Percentiles rank a stretch among this genome's conserved stretches.
These are phyloP conservation scores for Porites divaricata DNA, from an alignment of 92 coral and sea anemone genomes.

Conservation along the genomic window DNA sequence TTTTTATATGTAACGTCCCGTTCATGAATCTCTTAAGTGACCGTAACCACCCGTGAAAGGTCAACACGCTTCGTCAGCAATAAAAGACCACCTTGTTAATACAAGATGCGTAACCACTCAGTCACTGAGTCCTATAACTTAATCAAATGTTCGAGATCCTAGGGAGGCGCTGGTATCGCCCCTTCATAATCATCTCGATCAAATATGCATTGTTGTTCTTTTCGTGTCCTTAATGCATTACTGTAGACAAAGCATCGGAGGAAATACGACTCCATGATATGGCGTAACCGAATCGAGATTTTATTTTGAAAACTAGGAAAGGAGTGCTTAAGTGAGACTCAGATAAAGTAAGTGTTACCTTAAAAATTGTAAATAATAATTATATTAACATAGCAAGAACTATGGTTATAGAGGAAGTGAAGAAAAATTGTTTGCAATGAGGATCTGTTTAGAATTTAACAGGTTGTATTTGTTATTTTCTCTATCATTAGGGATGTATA, in stretches of 20 bases:
- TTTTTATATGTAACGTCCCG: no score
- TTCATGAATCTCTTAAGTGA: no score
- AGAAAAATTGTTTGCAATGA: neutral
- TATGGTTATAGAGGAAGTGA: neutral
- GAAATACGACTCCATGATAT: neutral
- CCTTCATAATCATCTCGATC: neutral
- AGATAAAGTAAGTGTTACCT: conserved; percentile 16
- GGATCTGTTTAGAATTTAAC: conserved; percentile 9
- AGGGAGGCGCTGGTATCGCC: conserved; percentile 17
- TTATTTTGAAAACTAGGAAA: neutral
- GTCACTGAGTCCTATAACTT: conserved; percentile 28
- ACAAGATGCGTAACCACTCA: conserved; percentile 28
- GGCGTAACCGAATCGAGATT: neutral
- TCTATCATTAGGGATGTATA: conserved; percentile 26
- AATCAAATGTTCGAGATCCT: conserved; percentile 18
- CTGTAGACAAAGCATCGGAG: conserved; percentile 22
- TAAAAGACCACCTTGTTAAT: conserved; percentile 21
- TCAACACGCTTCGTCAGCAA: conserved; percentile 22
- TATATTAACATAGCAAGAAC: neutral
- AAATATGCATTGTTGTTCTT: conserved; percentile 39
- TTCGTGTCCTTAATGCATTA: neutral
- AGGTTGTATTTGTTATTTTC: neutral
- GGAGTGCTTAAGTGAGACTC: neutral
- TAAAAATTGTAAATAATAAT: neutral
- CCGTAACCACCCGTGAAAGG: conserved; percentile 25